These are phyloP conservation scores for Drosophila merina DNA, from an alignment of 2,888 invertebrate species.

Conservation along the genomic window DNA sequence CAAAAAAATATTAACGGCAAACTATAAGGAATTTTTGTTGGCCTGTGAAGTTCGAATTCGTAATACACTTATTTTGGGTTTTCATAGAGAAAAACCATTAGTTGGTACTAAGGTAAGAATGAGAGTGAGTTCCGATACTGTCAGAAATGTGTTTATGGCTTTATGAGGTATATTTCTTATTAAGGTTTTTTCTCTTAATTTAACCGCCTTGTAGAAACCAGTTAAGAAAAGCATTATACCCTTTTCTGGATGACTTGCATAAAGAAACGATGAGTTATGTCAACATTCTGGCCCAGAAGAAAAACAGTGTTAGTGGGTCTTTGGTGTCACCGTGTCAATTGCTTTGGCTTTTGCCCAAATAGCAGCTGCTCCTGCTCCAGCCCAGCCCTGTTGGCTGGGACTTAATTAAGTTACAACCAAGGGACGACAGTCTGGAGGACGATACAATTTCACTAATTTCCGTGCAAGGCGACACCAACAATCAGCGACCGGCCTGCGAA, in stretches of 20 bases:
- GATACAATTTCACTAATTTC: slow-evolving; percentile 77
- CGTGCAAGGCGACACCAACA: slow-evolving; percentile 77
- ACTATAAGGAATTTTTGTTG: no score
- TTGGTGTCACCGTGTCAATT: slow-evolving; percentile 77
- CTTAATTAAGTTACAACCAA: slow-evolving; percentile 73
- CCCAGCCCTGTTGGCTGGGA: slow-evolving; percentile 37
- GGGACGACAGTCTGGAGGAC: slow-evolving; percentile 38
- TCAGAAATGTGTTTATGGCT: no score
- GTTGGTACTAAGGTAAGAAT: no score
- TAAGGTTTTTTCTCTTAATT: no score
- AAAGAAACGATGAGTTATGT: slow-evolving; percentile 63
- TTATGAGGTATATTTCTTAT: no score
- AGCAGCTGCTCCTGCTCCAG: slow-evolving; percentile 32
- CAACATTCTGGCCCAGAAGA: slow-evolving; percentile 49
- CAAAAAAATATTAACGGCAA: slow-evolving; percentile 33
- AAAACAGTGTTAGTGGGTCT: slow-evolving; percentile 13
- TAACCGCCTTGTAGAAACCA: no score
- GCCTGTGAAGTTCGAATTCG: background rate
- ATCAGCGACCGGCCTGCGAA: slow-evolving; percentile 62
- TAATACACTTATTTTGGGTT: slow-evolving; percentile 41
- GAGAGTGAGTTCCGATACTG: no score
- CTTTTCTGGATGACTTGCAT: no score
- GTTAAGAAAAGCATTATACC: no score
- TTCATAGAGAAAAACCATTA: no score
- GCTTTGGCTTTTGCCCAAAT: slow-evolving; percentile 37